A percentile compares a stretch with the other conserved stretches of the same genome.
These are phyloP conservation scores for Abramis brama DNA, from an alignment of 2,113 vertebrate genomes.

Conservation along the genomic window DNA sequence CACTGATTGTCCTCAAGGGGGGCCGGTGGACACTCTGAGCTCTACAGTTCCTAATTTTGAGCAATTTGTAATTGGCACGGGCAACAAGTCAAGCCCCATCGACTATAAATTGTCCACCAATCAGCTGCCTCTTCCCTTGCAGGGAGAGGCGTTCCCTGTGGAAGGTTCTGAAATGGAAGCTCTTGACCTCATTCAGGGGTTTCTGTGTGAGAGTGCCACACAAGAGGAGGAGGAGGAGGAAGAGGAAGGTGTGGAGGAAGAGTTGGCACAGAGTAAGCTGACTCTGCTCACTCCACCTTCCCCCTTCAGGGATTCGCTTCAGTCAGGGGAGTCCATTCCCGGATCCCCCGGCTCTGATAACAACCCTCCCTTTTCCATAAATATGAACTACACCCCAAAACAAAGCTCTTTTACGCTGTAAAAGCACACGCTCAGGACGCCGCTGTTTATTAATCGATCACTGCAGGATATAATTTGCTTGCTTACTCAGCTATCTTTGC, in stretches of 20 bases:
- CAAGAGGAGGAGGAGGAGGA: conserved; percentile 71
- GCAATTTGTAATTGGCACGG: conserved; percentile 60
- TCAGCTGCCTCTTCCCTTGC: conserved; percentile 75
- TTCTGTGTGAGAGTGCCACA: conserved; percentile 81
- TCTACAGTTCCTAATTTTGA: conserved; percentile 75
- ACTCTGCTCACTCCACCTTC: conserved; percentile 90
- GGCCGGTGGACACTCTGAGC: conserved; percentile 80
- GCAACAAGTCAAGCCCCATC: conserved; percentile 64
- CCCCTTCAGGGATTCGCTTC: conserved; percentile 94
- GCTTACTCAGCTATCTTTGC: conserved; percentile 2
- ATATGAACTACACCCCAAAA: conserved; percentile 85
- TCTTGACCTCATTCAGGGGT: conserved; percentile 88
- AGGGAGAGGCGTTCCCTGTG: conserved; percentile 68
- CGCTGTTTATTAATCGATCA: conserved; percentile 22
- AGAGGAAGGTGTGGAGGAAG: conserved; percentile 66
- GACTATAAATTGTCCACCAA: conserved; percentile 69
- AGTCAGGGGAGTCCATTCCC: conserved; percentile 82
- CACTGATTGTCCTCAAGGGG: conserved; percentile 80
- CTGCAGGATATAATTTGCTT: conserved; percentile 23
- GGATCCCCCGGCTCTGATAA: conserved; percentile 85
- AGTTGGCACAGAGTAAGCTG: conserved; percentile 78
- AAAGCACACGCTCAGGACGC: conserved; percentile 62
- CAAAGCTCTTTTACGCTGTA: conserved; percentile 98
- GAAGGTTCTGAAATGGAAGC: conserved; percentile 75
- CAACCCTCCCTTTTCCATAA: conserved; percentile 81